Conservation (phyloP, 2,113 vertebrate genomes). For the Sylvia atricapilla region DNA sequence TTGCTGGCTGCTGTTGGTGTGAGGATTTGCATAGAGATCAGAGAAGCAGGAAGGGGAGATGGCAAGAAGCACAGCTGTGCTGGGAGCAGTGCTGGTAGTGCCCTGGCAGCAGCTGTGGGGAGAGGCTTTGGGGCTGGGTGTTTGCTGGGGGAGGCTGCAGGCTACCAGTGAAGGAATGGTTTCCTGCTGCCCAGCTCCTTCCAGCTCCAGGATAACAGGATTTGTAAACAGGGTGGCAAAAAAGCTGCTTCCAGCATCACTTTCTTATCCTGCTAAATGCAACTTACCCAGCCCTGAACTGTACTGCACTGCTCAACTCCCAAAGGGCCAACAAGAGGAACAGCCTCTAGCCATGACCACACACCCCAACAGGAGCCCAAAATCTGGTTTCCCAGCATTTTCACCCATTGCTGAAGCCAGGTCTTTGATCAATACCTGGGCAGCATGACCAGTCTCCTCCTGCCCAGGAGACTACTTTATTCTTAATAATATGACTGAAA, state of each 20-base stretch:
- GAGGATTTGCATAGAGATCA: conserved; percentile 1
- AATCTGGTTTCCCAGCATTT: not conserved
- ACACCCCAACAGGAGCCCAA: not conserved
- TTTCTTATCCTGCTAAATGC: not conserved
- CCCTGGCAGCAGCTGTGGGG: not conserved
- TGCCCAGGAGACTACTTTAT: accelerated
- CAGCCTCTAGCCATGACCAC: not conserved
- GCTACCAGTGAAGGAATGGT: not conserved
- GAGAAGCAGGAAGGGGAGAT: not conserved
- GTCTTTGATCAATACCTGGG: not conserved
- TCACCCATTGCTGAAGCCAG: not conserved
- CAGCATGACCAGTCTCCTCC: not conserved
- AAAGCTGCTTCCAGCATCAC: not conserved
- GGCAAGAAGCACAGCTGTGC: not conserved
- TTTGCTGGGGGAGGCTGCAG: not conserved
- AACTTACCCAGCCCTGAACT: accelerated
- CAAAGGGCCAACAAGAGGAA: not conserved
- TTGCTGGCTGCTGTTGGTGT: not conserved
- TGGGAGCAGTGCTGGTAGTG: not conserved
- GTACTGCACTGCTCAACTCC: not conserved
- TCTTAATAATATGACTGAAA: not conserved
- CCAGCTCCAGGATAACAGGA: not conserved
- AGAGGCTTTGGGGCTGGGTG: not conserved
- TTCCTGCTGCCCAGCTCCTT: not conserved
- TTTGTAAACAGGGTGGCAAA: not conserved